Evolutionary conservation across 2,888 invertebrate genomes (phyloP).

Genomic region (Sicus ferrugineus): DNA sequence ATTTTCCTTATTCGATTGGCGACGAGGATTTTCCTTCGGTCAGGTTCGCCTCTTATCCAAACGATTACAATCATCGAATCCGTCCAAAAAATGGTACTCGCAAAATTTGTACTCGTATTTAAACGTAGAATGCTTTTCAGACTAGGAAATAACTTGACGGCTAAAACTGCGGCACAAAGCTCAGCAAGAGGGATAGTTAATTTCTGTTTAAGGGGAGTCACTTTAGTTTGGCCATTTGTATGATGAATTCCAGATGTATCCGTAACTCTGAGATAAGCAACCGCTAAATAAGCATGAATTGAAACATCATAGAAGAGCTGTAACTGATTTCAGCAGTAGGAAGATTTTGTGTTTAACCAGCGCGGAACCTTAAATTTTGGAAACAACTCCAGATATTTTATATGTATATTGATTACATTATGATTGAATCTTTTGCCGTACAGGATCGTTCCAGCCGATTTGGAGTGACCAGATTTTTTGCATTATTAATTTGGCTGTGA

Average conservation of each 20-base stretch:
- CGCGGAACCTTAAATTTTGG: constrained; percentile 12
- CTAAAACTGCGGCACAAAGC: constrained; percentile 25
- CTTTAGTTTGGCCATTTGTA: constrained; percentile 16
- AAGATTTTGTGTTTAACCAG: constrained; percentile 15
- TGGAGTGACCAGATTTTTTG: constrained; percentile 18
- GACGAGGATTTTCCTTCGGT: constrained; percentile 27
- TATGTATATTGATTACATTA: neutral
- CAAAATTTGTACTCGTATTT: neutral
- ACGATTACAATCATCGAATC: constrained; percentile 26
- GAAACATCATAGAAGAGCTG: constrained; percentile 30
- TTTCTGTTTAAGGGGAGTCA: constrained; percentile 23
- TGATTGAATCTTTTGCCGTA: neutral
- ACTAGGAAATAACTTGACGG: constrained; percentile 14
- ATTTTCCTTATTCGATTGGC: constrained; percentile 23
- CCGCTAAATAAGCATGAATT: constrained; percentile 15
- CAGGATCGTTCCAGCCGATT: constrained; percentile 20
- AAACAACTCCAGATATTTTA: neutral
- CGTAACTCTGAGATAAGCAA: constrained; percentile 22
- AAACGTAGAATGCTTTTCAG: neutral
- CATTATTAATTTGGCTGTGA: constrained; percentile 32
- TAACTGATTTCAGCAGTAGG: neutral
- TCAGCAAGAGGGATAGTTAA: constrained; percentile 28
- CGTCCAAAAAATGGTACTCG: constrained; percentile 18
- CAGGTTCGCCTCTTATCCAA: constrained; percentile 24
- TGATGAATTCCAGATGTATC: neutral